Base-by-base conservation (phyloP, 2,888 invertebrate species). In the Ryuthela nishihirai region DNA sequence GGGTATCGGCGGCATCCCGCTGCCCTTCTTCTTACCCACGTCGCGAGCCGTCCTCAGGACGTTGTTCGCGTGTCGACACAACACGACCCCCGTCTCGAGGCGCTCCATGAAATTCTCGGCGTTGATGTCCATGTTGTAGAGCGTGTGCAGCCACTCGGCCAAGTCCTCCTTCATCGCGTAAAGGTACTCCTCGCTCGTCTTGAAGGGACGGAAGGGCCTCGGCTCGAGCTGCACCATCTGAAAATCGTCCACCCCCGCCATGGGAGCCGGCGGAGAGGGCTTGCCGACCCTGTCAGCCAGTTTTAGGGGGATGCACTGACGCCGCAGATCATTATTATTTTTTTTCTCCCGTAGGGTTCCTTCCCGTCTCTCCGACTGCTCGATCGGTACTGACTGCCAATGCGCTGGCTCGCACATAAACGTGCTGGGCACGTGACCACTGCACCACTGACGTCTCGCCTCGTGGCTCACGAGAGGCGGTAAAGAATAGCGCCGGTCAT, bases 91-190 rank as follows among this genome's bases (percentile, higher is more conserved):
- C 0, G 92, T 95, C 72, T 95, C 95, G 69, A 97, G 77, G 53
- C 86, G 81, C 70, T 92, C 91, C 83, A 95, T 84, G 76, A 97
- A 95, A 74, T 89, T 91, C 67, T 93, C 91, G 52, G 88, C 88
- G 68, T 81, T 87, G 70, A 95, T 88, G 72, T 84, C 80, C 43
- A 93, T 77, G 0, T 89, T 87, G 76, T 97, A 95, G 66, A 95
- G 81, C 56, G 84, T 85, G 66, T 88, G 88, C 65, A 97, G 81
- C 97, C 97, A 97, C 76, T 97, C 95, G 6, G 95, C 94, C 72
- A 97, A 78, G 77, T 97, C 97, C 78, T 97, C 95, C 73, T 92
- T 93, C 94, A 94, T 94, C 45, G 97, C 95, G 72, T 88, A 87
- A 64, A 95, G 80, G 77, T 97, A 97, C 77, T 97, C 95, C 77